Conservation (phyloP, 2,888 invertebrate species). For the Euplexia lucipara region DNA sequence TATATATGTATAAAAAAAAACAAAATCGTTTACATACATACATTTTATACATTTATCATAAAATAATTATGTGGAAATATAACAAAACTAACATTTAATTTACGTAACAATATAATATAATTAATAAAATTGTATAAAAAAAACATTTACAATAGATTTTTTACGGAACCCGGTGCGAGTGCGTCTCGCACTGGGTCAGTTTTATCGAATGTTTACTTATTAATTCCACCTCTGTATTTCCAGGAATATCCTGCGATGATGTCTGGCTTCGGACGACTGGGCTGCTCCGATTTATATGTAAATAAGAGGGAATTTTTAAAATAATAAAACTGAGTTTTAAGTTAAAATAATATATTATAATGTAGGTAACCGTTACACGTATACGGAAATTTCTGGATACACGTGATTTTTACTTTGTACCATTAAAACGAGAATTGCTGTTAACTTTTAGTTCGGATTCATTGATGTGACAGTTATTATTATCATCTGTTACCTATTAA, state of each 20-base stretch:
- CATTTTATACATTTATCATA: too few relatives aligned
- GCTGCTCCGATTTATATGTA: slow-evolving; percentile 75
- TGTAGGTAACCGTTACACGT: slow-evolving; percentile 59
- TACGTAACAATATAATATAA: background rate
- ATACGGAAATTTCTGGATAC: slow-evolving; percentile 53
- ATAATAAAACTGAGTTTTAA: slow-evolving; percentile 56
- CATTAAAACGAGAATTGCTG: background rate
- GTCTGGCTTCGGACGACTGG: slow-evolving; percentile 75
- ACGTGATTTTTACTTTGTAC: slow-evolving; percentile 22
- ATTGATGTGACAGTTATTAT: background rate
- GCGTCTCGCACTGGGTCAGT: too few relatives aligned
- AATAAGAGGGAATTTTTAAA: slow-evolving; percentile 73
- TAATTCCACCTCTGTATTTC: slow-evolving; percentile 64
- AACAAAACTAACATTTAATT: too few relatives aligned
- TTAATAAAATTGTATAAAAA: background rate
- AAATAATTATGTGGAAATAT: too few relatives aligned
- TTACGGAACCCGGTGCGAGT: too few relatives aligned
- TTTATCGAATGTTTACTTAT: background rate
- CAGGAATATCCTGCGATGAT: slow-evolving; percentile 87
- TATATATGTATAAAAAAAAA: too few relatives aligned
- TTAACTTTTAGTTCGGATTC: background rate
- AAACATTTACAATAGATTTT: too few relatives aligned
- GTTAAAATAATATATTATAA: slow-evolving; percentile 58
- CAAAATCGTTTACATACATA: too few relatives aligned
- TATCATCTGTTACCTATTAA: too few relatives aligned